phyloP scores from a whole-genome alignment of 1,140 invertebrate genomes.

The Dryas iulia region DNA sequence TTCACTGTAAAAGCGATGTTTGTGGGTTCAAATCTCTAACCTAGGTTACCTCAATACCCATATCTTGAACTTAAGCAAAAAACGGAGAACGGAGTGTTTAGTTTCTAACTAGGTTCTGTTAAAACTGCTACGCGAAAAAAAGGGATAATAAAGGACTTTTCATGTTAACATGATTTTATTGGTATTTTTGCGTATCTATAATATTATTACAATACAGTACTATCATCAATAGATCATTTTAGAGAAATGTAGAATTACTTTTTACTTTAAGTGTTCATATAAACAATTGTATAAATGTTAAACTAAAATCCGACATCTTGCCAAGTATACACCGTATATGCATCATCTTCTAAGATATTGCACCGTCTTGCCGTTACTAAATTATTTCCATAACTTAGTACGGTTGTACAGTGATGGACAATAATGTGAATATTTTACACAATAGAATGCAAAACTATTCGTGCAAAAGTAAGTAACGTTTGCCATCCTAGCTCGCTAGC shows the following conservation, averaged over 20 bases:
- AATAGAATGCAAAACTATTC: conserved; percentile 29
- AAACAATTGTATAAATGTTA: background rate
- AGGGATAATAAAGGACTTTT: too few relatives aligned
- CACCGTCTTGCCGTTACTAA: conserved; percentile 6
- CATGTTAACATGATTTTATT: conserved; percentile 45
- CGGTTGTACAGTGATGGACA: conserved; percentile 24
- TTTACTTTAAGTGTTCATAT: too few relatives aligned
- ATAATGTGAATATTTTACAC: conserved; percentile 32
- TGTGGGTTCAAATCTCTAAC: too few relatives aligned
- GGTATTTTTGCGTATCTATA: conserved; percentile 11
- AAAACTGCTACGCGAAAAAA: too few relatives aligned
- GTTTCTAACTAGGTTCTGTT: too few relatives aligned
- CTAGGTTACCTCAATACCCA: too few relatives aligned
- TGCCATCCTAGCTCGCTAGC: conserved; percentile 38
- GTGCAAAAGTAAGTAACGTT: conserved; percentile 33
- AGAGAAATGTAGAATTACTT: too few relatives aligned
- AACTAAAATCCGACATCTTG: background rate
- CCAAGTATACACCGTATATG: conserved; percentile 10
- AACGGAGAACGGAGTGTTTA: too few relatives aligned
- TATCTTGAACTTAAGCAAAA: too few relatives aligned
- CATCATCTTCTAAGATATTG: conserved; percentile 21
- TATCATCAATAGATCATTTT: too few relatives aligned
- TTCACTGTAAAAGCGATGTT: too few relatives aligned
- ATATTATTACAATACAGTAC: too few relatives aligned
- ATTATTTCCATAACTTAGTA: conserved; percentile 22